Conservation (phyloP, 2,113 vertebrate species). For the human region GRCh38 chr15:47432501-47433000, state of each 20-base stretch:
- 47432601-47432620: not conserved
- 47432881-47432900: conserved; percentile 34
- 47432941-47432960: not conserved
- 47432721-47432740: not conserved
- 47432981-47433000: not conserved
- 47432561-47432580: no score
- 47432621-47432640: conserved; percentile 47
- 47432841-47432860: conserved; percentile 9
- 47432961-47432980: conserved; percentile 25
- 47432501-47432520: not conserved
- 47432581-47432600: not conserved
- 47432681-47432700: conserved; percentile 11
- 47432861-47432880: conserved; percentile 33
- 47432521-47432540: not conserved
- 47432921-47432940: not conserved
- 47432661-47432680: conserved; percentile 1
- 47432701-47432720: not conserved
- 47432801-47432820: not conserved
- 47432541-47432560: not conserved
- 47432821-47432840: not conserved
- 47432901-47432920: not conserved
- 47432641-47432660: conserved; percentile 52
- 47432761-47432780: not conserved
- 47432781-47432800: not conserved
- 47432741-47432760: not conserved